Evolutionary conservation across 2,797 vertebrate species (phyloP).

Genomic region (Synanceia verrucosa): DNA sequence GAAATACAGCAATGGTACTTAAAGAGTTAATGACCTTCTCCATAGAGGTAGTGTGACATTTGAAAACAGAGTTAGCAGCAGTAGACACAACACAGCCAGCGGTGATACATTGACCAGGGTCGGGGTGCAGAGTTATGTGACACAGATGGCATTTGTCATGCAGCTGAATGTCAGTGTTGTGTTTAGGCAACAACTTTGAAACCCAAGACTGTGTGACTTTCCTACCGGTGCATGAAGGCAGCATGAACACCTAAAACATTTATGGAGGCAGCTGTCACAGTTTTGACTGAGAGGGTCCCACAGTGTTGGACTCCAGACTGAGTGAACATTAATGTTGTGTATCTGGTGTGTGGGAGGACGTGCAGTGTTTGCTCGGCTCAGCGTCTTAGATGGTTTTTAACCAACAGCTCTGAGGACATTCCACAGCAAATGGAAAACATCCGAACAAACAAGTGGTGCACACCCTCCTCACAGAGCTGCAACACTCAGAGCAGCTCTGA

Average conservation of each 20-base stretch:
- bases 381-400: slow-evolving; percentile 34
- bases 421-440: slow-evolving; percentile 78
- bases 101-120: too few species aligned
- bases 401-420: slow-evolving; percentile 68
- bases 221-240: not conserved
- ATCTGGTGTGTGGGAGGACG: slow-evolving; percentile 41
- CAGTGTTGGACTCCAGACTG: too few species aligned
- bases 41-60: too few species aligned
- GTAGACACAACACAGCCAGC: too few species aligned
- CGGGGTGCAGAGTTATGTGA: not conserved
- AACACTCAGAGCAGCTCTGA: slow-evolving; percentile 26
- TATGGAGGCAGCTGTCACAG: not conserved
- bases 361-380: too few species aligned
- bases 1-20: too few species aligned
- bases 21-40: too few species aligned
- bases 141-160: slow-evolving; percentile 1
- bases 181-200: not conserved
- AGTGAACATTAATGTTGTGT: slow-evolving; percentile 17
- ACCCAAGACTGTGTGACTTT: slow-evolving; percentile 19
- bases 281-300: not conserved
- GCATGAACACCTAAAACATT: not conserved
- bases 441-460: slow-evolving; percentile 60
- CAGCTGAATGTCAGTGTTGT: not conserved
- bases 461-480: slow-evolving; percentile 55
- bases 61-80: not conserved